Percentiles rank a stretch among this genome's conserved stretches.
These are phyloP conservation scores for Brachionus rotundiformis DNA, from an alignment of 1,140 invertebrate genomes.

Conservation along the genomic window DNA sequence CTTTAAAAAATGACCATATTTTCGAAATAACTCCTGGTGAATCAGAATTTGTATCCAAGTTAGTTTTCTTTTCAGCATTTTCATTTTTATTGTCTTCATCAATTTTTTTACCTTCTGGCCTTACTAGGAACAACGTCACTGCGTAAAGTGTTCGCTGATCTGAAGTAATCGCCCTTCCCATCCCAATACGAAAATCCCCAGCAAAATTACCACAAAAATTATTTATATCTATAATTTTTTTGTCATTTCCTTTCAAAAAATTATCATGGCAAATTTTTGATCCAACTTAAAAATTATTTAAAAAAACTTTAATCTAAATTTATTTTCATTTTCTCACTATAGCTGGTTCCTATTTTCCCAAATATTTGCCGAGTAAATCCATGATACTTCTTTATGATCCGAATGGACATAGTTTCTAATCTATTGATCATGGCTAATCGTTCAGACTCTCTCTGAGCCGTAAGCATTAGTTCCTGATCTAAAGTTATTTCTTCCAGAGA, in stretches of 20 bases:
- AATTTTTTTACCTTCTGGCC: background rate
- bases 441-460: conserved; percentile 1
- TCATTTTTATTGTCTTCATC: background rate
- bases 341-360: conserved; percentile 4
- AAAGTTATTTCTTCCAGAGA: background rate
- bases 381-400: background rate
- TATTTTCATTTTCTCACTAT: background rate
- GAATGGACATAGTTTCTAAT: background rate
- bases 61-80: background rate
- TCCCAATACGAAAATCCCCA: conserved; percentile 20
- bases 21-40: background rate
- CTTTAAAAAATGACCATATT: conserved; percentile 19
- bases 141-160: background rate
- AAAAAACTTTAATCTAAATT: background rate
- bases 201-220: conserved; percentile 39
- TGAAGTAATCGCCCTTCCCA: background rate
- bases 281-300: background rate
- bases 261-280: conserved; percentile 35
- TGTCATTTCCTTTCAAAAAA: background rate
- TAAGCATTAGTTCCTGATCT: conserved; percentile 18
- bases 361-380: conserved; percentile 17
- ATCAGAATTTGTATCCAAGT: background rate
- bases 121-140: background rate
- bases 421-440: conserved; percentile 11
- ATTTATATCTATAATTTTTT: background rate